phyloP scores from a whole-genome alignment of 2,888 invertebrate species.

The Lordiphosa andalusiaca region DNA sequence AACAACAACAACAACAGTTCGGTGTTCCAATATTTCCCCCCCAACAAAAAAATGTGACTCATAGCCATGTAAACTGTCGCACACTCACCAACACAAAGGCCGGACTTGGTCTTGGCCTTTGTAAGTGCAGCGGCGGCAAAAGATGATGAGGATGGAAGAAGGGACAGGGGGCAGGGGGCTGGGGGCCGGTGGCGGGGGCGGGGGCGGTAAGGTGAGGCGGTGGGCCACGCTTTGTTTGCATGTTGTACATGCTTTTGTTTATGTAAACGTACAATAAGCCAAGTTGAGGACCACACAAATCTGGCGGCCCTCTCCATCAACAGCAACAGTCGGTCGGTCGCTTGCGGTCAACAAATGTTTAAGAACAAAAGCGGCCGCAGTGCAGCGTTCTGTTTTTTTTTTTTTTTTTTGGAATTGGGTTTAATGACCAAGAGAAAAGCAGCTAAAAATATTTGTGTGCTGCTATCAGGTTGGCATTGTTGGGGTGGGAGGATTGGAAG shows the following conservation, averaged over 20 bases:
- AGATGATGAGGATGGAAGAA: neutral
- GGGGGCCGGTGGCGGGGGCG: no score
- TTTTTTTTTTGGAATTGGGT: slow-evolving; percentile 47
- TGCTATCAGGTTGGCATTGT: slow-evolving; percentile 25
- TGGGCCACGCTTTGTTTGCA: slow-evolving; percentile 34
- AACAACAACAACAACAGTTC: neutral
- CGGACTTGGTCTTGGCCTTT: slow-evolving; percentile 11
- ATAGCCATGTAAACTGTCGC: slow-evolving; percentile 43
- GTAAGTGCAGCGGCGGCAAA: slow-evolving; percentile 12
- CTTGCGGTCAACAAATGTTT: slow-evolving; percentile 60
- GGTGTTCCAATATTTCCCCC: slow-evolving; percentile 43
- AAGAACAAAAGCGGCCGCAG: slow-evolving; percentile 60
- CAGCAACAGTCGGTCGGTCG: slow-evolving; percentile 15
- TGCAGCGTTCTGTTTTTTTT: slow-evolving; percentile 16
- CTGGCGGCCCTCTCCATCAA: slow-evolving; percentile 37
- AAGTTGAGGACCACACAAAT: slow-evolving; percentile 45
- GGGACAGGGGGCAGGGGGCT: no score
- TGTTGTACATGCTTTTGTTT: slow-evolving; percentile 20
- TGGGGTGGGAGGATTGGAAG: neutral
- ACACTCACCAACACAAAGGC: slow-evolving; percentile 28
- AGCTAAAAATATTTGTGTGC: slow-evolving; percentile 61
- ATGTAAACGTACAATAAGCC: slow-evolving; percentile 35
- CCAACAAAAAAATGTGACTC: slow-evolving; percentile 48
- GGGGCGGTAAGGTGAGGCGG: neutral
- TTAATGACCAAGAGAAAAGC: slow-evolving; percentile 63